Evolutionary conservation across 2,113 vertebrate species (phyloP), one percentile per base, ranked within the genome.

Genomic region (Ciconia stormi): DNA sequence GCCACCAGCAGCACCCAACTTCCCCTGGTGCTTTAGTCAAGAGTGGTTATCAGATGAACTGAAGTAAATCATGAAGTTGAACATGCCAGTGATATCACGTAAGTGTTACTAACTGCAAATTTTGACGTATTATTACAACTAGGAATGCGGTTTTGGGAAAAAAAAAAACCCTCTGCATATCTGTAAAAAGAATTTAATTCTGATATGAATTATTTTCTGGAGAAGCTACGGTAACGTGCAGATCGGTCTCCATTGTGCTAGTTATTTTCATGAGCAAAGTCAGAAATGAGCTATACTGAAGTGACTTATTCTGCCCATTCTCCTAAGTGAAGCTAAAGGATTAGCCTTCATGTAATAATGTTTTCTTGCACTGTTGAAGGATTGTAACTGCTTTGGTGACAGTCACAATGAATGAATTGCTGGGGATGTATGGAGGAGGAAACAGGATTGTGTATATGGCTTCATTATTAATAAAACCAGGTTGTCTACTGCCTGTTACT

Each of bases 381-480:
- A 55, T 84, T 94, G 44, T 52, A 87, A 32, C 58, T 90, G 72
- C 56, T 92, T 80, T 92, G 61, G 73, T 83, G 55, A 59, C 42
- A 77, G 46, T 36, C 62, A 34, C 49, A 77, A 22, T 71, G 40
- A 90, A 77, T 9, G 1, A 84, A 53, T 72, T 81, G 20, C 65
- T 82, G 67, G 29, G 46, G 23, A 29, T 44, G 18, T 52, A 55
- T 58, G 73, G 22, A 89, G 56, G 61, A 78, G 2, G 18, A 72
- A 92, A 86, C 21, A 69, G 72, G 32, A 49, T 20, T 82, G 9
- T 66, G 49, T 87, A 52, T 79, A 65, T 1, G 2, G 21, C 40
- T 88, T 83, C 78, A 46, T 89, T 87, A 67, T 87, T 87, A 89
- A 79, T 76, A 92, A 89, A 97, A 82, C 4, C 14, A 40, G 42